Conservation (phyloP, 2,888 invertebrate genomes). For the Papilio demoleus region DNA sequence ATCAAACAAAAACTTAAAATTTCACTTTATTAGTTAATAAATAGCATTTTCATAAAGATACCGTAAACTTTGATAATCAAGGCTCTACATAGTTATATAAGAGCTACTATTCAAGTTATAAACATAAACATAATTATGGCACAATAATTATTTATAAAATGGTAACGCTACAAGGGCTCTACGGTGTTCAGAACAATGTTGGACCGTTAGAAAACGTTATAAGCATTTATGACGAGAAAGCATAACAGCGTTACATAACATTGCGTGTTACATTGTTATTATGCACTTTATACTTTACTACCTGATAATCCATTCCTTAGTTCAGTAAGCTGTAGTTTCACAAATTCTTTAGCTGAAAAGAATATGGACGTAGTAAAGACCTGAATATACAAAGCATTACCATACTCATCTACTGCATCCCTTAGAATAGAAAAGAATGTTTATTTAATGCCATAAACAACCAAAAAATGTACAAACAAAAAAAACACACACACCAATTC, state of each 20-base stretch:
- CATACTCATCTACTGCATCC: too few species aligned
- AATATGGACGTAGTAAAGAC: too few species aligned
- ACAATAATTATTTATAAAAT: slow-evolving; percentile 11
- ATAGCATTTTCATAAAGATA: too few species aligned
- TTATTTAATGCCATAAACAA: too few species aligned
- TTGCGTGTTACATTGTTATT: slow-evolving; percentile 17
- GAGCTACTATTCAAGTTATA: background rate
- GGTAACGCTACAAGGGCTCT: slow-evolving; percentile 7
- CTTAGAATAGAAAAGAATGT: too few species aligned
- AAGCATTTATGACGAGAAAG: slow-evolving; percentile 8
- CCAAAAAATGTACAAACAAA: too few species aligned
- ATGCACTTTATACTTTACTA: slow-evolving; percentile 19
- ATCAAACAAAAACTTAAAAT: background rate
- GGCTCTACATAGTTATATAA: background rate
- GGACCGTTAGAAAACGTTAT: slow-evolving; percentile 8
- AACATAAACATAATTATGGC: background rate
- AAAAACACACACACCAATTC: too few species aligned
- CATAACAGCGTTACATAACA: slow-evolving; percentile 15
- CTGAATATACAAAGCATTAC: too few species aligned
- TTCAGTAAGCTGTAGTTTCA: slow-evolving; percentile 10
- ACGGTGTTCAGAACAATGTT: slow-evolving; percentile 6
- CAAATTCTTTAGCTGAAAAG: background rate
- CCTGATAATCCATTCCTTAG: background rate
- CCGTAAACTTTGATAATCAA: background rate
- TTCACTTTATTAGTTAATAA: background rate